Percentiles rank a stretch among this genome's conserved stretches.
Evolutionary conservation across 1,140 invertebrate genomes (phyloP).

Genomic region (Dolichoris vasculosae): DNA sequence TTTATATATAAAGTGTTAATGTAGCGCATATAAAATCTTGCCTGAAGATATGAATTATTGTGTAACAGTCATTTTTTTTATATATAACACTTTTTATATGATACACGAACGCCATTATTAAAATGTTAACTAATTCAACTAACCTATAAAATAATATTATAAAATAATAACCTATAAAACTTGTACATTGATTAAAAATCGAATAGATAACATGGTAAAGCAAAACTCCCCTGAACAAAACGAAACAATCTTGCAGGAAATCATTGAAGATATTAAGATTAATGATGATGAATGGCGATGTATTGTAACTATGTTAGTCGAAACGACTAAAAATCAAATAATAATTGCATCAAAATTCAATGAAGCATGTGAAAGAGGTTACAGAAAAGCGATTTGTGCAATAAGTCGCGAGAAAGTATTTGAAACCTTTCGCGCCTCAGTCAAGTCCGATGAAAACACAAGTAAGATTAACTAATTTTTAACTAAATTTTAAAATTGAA

Average conservation of each 20-base stretch:
- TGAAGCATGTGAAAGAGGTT: slow-evolving; percentile 55
- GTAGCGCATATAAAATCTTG: neutral
- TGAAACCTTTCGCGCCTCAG: neutral
- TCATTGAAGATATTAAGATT: slow-evolving; percentile 39
- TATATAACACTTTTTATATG: neutral
- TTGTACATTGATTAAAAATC: neutral
- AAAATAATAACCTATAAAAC: neutral
- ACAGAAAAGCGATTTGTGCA: slow-evolving; percentile 56
- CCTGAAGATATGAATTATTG: neutral
- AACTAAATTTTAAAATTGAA: too few relatives aligned
- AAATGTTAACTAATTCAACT: neutral
- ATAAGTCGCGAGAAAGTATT: slow-evolving; percentile 52
- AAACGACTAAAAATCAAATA: slow-evolving; percentile 56
- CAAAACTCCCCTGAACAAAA: neutral
- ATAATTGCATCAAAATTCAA: slow-evolving; percentile 59
- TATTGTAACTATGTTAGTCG: slow-evolving; percentile 62
- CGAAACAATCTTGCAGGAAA: neutral
- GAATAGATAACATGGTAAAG: neutral
- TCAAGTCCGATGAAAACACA: neutral
- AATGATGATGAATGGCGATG: slow-evolving; percentile 68
- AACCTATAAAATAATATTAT: neutral
- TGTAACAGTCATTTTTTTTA: neutral
- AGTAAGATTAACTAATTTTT: neutral
- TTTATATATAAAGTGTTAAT: too few relatives aligned
- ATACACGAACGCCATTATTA: neutral